phyloP scores from a whole-genome alignment of 2,888 invertebrate genomes.

The Ellobium chinense region DNA sequence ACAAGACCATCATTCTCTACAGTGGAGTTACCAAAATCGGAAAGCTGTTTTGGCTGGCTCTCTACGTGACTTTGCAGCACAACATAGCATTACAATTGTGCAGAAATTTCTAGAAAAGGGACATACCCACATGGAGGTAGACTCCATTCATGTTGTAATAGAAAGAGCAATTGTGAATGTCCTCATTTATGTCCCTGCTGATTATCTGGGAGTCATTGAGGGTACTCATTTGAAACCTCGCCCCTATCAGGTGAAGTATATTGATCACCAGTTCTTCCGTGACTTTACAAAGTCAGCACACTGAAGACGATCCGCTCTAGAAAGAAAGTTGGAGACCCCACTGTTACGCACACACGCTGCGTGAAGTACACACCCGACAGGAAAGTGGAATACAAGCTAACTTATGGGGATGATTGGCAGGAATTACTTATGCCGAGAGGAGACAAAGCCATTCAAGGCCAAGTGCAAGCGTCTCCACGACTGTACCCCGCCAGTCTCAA shows the following conservation, averaged over 20 bases:
- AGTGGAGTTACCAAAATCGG: neutral
- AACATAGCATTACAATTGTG: constrained; percentile 19
- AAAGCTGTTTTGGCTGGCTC: neutral
- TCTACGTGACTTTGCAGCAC: neutral
- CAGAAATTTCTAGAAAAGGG: constrained; percentile 50
- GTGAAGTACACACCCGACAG: constrained; percentile 41
- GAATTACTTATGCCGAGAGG: neutral
- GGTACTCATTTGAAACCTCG: neutral
- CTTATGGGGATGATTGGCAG: neutral
- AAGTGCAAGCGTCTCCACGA: neutral
- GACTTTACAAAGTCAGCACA: constrained; percentile 33
- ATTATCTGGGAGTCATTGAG: neutral
- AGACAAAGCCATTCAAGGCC: neutral
- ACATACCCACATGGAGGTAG: constrained; percentile 51
- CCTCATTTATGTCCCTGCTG: constrained; percentile 31
- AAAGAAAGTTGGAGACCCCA: constrained; percentile 29
- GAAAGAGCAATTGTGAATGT: constrained; percentile 30
- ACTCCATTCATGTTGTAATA: constrained; percentile 41
- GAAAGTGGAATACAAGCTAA: neutral
- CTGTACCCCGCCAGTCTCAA: neutral
- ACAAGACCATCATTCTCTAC: constrained; percentile 43
- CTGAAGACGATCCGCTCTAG: constrained; percentile 43
- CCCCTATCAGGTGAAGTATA: constrained; percentile 41
- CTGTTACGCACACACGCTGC: constrained; percentile 37
- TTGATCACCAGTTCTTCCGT: constrained; percentile 42